phyloP scores from a whole-genome alignment of 2,797 vertebrate genomes.

The Liparis tanakae region DNA sequence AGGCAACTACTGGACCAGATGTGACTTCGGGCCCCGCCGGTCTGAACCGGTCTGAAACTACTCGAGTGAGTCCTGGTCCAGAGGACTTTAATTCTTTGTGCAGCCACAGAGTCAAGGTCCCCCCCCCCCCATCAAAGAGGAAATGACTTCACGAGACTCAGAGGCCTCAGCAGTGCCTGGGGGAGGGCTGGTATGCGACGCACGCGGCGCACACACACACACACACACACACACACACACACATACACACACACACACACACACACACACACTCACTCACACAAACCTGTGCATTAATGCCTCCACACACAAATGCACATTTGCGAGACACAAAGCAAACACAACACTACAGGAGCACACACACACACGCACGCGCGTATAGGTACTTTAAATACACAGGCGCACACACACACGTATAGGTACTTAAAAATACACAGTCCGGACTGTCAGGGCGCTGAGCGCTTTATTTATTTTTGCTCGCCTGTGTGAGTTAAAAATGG shows the following conservation, averaged over 20 bases:
- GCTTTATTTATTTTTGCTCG: conserved; percentile 77
- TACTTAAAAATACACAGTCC: conserved; percentile 14
- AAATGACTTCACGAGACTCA: conserved; percentile 68
- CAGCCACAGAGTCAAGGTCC: conserved; percentile 44
- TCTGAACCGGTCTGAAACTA: conserved; percentile 14
- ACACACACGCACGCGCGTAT: conserved; percentile 4
- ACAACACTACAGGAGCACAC: conserved; percentile 24
- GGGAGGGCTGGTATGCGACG: conserved; percentile 33
- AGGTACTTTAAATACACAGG: conserved; percentile 43
- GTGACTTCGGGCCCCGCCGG: not conserved
- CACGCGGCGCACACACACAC: conserved; percentile 11
- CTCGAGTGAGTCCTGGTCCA: conserved; percentile 23
- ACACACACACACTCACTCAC: conserved; percentile 10
- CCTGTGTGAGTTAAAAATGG: conserved; percentile 82
- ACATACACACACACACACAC: conserved; percentile 22
- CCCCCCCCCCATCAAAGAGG: conserved; percentile 45
- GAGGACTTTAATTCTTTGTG: conserved; percentile 35
- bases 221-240: conserved; percentile 18
- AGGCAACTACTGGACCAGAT: not conserved
- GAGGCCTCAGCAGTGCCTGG: conserved; percentile 44
- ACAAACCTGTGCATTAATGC: conserved; percentile 14
- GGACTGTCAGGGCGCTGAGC: conserved; percentile 42
- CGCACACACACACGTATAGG: conserved; percentile 10
- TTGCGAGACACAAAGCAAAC: conserved; percentile 22
- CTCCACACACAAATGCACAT: conserved; percentile 8